phyloP scores from a whole-genome alignment of 2,888 invertebrate genomes.

The Odontocolon sp. region DNA sequence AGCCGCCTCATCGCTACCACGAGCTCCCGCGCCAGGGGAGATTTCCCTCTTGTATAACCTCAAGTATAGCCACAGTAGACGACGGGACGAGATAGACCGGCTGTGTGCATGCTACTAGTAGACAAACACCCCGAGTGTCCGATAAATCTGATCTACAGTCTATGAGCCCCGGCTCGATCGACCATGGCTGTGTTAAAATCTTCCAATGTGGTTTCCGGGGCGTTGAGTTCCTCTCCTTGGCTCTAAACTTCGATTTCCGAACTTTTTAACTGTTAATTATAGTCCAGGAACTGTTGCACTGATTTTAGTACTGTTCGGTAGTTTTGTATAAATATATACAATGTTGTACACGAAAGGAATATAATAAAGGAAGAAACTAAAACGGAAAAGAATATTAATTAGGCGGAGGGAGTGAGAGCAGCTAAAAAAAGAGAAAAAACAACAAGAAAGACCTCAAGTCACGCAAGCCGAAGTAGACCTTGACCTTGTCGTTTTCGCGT shows the following conservation, averaged over 20 bases:
- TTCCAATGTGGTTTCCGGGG: background rate
- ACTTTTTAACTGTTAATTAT: background rate
- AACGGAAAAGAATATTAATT: background rate
- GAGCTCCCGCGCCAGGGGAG: slow-evolving; percentile 58
- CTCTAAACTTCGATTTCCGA: background rate
- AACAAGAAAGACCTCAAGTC: slow-evolving; percentile 15
- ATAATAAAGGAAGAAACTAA: background rate
- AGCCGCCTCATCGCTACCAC: slow-evolving; percentile 24
- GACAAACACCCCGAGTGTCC: slow-evolving; percentile 32
- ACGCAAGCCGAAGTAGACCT: slow-evolving; percentile 36
- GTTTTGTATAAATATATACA: too few relatives aligned
- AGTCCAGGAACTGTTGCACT: background rate
- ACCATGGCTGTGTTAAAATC: slow-evolving; percentile 17
- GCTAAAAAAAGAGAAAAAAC: background rate
- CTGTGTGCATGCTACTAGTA: slow-evolving; percentile 18
- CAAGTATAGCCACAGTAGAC: slow-evolving; percentile 24
- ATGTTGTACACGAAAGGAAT: background rate
- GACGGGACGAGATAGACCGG: slow-evolving; percentile 33
- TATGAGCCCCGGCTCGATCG: background rate
- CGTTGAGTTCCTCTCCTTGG: background rate
- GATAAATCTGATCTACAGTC: slow-evolving; percentile 37
- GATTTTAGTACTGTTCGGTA: too few relatives aligned
- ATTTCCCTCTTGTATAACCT: slow-evolving; percentile 23
- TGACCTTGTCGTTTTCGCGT: slow-evolving; percentile 22
- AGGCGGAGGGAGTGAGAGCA: background rate